Conservation (phyloP, 2,888 invertebrate species). For the Lepetodrilus schrolli region DNA sequence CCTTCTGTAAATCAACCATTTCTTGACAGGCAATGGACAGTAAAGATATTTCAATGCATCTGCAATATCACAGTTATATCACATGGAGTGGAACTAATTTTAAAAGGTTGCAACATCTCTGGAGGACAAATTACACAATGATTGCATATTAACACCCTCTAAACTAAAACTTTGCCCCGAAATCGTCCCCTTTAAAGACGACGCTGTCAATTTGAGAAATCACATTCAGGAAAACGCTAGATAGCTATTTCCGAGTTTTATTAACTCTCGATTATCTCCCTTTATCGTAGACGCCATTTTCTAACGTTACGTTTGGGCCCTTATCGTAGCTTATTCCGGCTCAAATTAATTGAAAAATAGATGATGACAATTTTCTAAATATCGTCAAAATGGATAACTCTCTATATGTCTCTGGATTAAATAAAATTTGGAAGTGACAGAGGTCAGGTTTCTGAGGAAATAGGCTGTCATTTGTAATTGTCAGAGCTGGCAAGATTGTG, state of each 20-base stretch:
- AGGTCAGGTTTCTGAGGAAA: conserved; percentile 16
- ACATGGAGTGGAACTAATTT: conserved; percentile 2
- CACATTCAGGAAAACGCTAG: not conserved
- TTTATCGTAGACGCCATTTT: not conserved
- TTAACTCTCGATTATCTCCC: not conserved
- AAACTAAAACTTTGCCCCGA: conserved; percentile 11
- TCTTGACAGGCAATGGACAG: not conserved
- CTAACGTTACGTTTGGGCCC: not conserved
- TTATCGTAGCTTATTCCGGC: not conserved
- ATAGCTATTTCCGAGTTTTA: not conserved
- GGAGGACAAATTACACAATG: not conserved
- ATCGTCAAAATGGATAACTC: not conserved
- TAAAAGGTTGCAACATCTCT: conserved; percentile 2
- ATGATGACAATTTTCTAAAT: conserved; percentile 10
- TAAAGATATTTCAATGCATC: not conserved
- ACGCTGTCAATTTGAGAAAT: not conserved
- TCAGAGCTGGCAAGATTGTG: conserved; percentile 4
- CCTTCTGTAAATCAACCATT: not conserved
- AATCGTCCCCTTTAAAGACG: not conserved
- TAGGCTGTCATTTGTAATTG: conserved; percentile 23
- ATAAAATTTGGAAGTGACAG: conserved; percentile 20
- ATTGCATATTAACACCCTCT: conserved; percentile 8
- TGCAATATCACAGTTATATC: not conserved
- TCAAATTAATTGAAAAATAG: conserved; percentile 8
- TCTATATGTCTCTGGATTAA: not conserved